These are phyloP conservation scores for Gorsachius magnificus DNA, from an alignment of 2,797 vertebrate genomes.

Conservation along the genomic window DNA sequence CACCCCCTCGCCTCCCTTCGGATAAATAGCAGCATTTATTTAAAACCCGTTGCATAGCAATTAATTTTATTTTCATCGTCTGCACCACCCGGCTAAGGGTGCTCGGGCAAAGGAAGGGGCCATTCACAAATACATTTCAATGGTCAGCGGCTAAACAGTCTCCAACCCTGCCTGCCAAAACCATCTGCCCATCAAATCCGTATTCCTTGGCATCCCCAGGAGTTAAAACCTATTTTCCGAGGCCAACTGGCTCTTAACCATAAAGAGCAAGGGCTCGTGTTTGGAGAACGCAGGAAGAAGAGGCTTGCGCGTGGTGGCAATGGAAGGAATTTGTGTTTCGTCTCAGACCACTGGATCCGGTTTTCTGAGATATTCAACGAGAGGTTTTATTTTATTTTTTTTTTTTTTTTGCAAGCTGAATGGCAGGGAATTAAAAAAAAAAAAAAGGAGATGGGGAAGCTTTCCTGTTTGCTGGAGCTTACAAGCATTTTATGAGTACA, in stretches of 20 bases:
- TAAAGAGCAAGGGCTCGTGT: slow-evolving; percentile 29
- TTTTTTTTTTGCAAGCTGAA: not conserved
- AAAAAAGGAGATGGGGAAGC: not conserved
- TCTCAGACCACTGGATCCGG: not conserved
- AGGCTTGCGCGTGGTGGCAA: not conserved
- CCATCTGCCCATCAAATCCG: slow-evolving; percentile 30
- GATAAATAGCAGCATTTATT: not conserved
- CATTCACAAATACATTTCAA: slow-evolving; percentile 66
- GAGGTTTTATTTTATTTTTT: not conserved
- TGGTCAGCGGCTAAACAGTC: slow-evolving; percentile 7
- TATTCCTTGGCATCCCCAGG: slow-evolving; percentile 52
- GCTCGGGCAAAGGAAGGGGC: not conserved
- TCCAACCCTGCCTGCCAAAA: slow-evolving; percentile 35
- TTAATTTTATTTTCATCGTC: not conserved
- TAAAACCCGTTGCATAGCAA: not conserved
- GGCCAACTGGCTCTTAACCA: slow-evolving; percentile 66
- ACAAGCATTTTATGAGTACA: slow-evolving; percentile 34
- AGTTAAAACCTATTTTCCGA: slow-evolving; percentile 19
- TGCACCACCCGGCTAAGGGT: not conserved
- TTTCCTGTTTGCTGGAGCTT: slow-evolving; percentile 55
- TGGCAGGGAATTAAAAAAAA: not conserved
- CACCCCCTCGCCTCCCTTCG: rapidly evolving
- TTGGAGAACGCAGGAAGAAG: not conserved
- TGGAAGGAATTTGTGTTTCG: not conserved
- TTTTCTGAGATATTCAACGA: not conserved